Evolutionary conservation across 2,113 vertebrate species (phyloP).

Genomic region (Motacilla alba): DNA sequence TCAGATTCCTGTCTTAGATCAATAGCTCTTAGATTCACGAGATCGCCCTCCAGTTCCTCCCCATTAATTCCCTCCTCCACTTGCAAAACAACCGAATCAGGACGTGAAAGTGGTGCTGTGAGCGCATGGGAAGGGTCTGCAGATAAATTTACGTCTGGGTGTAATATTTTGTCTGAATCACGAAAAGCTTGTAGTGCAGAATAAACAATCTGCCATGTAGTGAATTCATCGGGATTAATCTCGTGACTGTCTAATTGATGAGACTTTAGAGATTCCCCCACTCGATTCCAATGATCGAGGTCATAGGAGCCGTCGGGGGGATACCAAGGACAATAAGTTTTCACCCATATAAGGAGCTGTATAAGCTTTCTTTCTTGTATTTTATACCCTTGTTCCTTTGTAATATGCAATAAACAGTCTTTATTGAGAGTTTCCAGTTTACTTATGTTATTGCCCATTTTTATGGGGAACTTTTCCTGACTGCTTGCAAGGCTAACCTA

Average conservation of each 20-base stretch:
- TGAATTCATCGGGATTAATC: neutral
- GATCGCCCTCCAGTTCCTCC: fast-evolving
- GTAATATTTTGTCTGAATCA: fast-evolving
- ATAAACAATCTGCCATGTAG: neutral
- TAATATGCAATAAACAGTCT: neutral
- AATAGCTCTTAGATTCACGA: neutral
- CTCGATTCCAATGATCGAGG: neutral
- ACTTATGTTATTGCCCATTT: neutral
- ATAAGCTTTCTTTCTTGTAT: neutral
- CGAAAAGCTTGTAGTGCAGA: neutral
- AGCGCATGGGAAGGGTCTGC: neutral
- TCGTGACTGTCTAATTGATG: neutral
- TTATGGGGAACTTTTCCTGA: neutral
- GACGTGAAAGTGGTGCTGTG: fast-evolving
- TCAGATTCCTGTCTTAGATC: neutral
- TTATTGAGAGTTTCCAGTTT: neutral
- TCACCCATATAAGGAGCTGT: neutral
- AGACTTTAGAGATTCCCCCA: neutral
- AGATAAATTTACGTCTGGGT: fast-evolving
- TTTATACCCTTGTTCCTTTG: neutral
- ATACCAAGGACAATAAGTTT: neutral
- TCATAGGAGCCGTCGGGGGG: neutral
- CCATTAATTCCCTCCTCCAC: neutral
- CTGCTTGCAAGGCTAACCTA: fast-evolving
- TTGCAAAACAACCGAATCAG: neutral